A percentile compares a stretch with the other conserved stretches of the same genome.
These are phyloP conservation scores for Phrynocephalus versicolor DNA, from an alignment of 2,113 vertebrate species.

Conservation along the genomic window DNA sequence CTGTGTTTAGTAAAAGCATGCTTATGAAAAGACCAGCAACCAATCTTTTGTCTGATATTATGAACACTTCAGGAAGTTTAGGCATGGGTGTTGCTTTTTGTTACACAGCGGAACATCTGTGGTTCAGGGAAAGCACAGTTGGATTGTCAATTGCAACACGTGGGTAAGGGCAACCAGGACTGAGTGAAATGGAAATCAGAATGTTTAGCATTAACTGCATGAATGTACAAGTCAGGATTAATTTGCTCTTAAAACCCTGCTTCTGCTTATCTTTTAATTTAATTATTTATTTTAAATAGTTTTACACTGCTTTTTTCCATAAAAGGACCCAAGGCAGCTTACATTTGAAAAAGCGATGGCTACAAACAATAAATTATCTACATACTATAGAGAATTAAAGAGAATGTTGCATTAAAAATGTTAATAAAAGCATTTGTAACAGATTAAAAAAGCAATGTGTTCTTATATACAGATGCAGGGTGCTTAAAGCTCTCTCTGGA, in stretches of 20 bases:
- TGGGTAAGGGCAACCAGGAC: conserved; percentile 22
- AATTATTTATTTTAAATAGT: too few species aligned
- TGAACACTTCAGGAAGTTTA: background rate
- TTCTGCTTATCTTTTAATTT: too few species aligned
- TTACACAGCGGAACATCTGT: background rate
- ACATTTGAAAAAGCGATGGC: too few species aligned
- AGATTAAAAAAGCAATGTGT: too few species aligned
- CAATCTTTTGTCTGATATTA: background rate
- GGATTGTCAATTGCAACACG: conserved; percentile 36
- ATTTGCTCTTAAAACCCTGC: background rate
- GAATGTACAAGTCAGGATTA: conserved; percentile 1
- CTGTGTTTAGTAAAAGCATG: background rate
- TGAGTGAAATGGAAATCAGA: conserved; percentile 39
- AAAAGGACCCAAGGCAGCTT: too few species aligned
- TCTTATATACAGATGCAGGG: too few species aligned
- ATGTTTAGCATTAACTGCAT: conserved; percentile 31
- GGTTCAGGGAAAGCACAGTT: background rate
- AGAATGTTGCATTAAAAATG: too few species aligned
- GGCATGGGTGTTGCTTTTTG: background rate
- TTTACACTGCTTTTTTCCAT: too few species aligned
- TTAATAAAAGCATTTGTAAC: too few species aligned
- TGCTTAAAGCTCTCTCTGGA: too few species aligned
- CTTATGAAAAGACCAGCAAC: background rate
- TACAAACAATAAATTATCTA: too few species aligned
- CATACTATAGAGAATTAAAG: too few species aligned